phyloP scores from a whole-genome alignment of 2,888 invertebrate genomes.

The Pristionchus arcanus region DNA sequence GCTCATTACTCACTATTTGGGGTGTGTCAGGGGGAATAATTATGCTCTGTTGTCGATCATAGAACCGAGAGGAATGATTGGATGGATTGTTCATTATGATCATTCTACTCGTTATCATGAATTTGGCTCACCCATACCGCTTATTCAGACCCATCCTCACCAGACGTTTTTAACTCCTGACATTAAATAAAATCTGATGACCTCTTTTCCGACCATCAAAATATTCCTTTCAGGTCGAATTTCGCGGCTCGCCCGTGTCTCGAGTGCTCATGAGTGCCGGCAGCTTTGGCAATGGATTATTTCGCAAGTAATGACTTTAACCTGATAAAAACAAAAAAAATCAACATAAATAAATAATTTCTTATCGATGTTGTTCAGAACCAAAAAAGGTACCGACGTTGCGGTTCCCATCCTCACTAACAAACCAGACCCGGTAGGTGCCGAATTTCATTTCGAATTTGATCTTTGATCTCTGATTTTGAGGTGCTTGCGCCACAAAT shows the following conservation, averaged over 20 bases:
- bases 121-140: no score
- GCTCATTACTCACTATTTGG: no score
- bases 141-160: no score
- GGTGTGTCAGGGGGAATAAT: no score
- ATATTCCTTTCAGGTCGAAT: not conserved
- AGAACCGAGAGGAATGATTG: no score
- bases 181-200: no score
- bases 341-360: no score
- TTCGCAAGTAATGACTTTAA: not conserved
- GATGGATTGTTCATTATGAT: not conserved
- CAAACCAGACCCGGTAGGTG: not conserved
- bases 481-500: not conserved
- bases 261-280: slow-evolving; percentile 39
- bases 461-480: not conserved
- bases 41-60: no score
- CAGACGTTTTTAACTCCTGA: no score
- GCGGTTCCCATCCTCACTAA: not conserved
- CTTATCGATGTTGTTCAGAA: not conserved
- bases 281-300: not conserved
- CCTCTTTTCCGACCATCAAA: no score
- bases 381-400: not conserved
- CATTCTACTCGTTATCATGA: not conserved
- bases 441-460: not conserved
- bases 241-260: not conserved
- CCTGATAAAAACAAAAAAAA: not conserved